Evolutionary conservation across 2,113 vertebrate species (phyloP).

Genomic region (Poeciliopsis turrubarensis): DNA sequence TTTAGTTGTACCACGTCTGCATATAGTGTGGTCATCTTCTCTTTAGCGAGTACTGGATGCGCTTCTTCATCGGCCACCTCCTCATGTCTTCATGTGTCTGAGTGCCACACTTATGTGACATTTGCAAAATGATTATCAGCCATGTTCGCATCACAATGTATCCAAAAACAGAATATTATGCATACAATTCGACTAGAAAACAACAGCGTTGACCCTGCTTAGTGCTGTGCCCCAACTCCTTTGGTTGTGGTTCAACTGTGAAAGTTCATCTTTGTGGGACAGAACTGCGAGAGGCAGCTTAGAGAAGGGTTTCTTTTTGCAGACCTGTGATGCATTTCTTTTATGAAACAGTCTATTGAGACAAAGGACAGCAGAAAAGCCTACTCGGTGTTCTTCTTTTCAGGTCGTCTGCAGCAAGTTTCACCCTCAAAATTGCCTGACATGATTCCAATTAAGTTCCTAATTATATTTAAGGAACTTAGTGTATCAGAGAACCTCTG

Average conservation of each 20-base stretch:
- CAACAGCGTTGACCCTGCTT: neutral
- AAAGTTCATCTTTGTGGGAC: neutral
- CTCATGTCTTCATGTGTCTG: neutral
- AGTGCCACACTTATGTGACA: neutral
- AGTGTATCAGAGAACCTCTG: slow-evolving; percentile 66
- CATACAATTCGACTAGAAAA: no score
- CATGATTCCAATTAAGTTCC: slow-evolving; percentile 77
- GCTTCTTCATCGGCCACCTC: neutral
- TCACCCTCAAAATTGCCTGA: slow-evolving; percentile 71
- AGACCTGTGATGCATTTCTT: neutral
- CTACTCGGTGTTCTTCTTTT: slow-evolving; percentile 38
- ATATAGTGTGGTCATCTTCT: neutral
- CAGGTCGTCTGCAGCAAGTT: slow-evolving; percentile 54
- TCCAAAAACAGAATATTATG: no score
- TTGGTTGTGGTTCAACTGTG: neutral
- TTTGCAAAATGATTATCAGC: neutral
- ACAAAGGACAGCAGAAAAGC: slow-evolving; percentile 21
- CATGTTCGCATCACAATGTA: no score
- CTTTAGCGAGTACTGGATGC: neutral
- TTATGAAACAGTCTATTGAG: neutral
- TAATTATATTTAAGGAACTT: slow-evolving; percentile 78
- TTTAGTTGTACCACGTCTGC: no score
- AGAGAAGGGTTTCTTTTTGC: neutral
- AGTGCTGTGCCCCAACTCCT: neutral
- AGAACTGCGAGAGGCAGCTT: neutral